Base-by-base conservation (phyloP, 23 tunicate genomes). In the Phallusia fumigata region DNA sequence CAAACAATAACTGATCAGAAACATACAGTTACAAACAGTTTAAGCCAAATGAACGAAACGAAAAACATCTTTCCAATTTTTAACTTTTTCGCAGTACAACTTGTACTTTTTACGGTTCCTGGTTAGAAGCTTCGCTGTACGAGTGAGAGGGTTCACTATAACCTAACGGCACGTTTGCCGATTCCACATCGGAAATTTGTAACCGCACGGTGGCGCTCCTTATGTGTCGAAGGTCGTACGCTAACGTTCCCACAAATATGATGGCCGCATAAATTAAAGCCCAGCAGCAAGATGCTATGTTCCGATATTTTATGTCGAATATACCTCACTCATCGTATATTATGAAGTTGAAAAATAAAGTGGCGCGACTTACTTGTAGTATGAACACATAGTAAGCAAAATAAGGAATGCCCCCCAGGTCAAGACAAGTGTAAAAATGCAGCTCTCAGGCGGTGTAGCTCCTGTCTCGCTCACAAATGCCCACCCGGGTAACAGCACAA, bases 361-460 rank as follows among this genome's bases (percentile, higher is more conserved):
- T 40, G 8, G 47, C 8, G 47, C 10, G 13, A 58, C 69, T 22
- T 74, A 74, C 78, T 74, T 74, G 45, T 74, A 74, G 45, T 74
- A 74, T 30, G 78, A 74, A 35, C 19, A 74, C 78, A 74, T 74
- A 31, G 78, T 74, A 19, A 74, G 5, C 40, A 74, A 15, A 3
- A 74, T 19, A 15, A 16, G 11, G 78, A 74, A 74, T 6, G 81
- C 81, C 18, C 64, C 64, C 81, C 81, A 78, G 13, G 64, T 78
- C 13, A 78, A n/a, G 8, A 78, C 13, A 34, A 78, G 44, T 19
- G 81, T 19, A 31, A 78, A 78, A 18, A 78, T 78, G 81, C 81
- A 78, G n/a, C 81, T 78, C n/a, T 78, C 81, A 8, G 81, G 81
- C 15, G 81, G 81, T 12, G 34, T 78, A 18, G 81, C 30, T 12